phyloP scores from a whole-genome alignment of 1,140 invertebrate genomes.

The Hyles vespertilio region DNA sequence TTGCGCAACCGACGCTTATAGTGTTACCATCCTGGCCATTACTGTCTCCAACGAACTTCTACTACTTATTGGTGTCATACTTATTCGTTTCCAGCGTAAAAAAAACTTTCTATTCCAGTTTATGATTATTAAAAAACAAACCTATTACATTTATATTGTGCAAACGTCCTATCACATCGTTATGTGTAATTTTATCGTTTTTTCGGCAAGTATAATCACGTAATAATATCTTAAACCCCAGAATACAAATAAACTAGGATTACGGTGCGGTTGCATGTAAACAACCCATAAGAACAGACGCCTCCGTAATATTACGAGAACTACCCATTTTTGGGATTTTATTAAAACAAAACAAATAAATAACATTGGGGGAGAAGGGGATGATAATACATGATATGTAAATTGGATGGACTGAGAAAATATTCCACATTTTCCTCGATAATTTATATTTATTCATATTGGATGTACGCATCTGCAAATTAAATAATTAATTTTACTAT shows the following conservation, averaged over 20 bases:
- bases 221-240: conserved; percentile 1
- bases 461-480: no score
- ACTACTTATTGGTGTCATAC: no score
- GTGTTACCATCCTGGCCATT: no score
- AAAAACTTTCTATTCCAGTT: no score
- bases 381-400: conserved; percentile 25
- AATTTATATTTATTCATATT: no score
- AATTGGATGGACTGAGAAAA: conserved; percentile 18
- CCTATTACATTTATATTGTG: not conserved
- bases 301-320: conserved; percentile 53
- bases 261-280: conserved; percentile 49
- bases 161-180: conserved; percentile 1
- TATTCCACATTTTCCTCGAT: no score
- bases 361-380: conserved; percentile 17
- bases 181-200: not conserved
- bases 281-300: conserved; percentile 58
- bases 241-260: conserved; percentile 1
- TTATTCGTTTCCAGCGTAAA: no score
- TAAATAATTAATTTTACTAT: no score
- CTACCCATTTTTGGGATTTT: conserved; percentile 56
- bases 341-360: conserved; percentile 44
- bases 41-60: no score
- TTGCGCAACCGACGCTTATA: no score
- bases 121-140: no score
- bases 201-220: conserved; percentile 5